Conservation (phyloP, 2,797 vertebrate genomes). For the Huso huso region DNA sequence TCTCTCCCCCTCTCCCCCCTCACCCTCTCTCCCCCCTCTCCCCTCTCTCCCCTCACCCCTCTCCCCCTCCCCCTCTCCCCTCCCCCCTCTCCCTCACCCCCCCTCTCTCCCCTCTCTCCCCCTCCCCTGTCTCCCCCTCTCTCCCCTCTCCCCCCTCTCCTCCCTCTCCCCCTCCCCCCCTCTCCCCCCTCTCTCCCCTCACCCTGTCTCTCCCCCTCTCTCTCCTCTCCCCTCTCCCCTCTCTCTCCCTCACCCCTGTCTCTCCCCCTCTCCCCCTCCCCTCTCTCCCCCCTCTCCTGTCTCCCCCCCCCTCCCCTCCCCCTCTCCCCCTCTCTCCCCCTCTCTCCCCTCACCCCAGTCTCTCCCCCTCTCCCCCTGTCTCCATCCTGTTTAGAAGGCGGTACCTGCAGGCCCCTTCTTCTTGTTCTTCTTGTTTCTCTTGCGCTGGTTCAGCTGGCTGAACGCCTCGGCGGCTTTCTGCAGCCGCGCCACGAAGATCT, state of each 20-base stretch:
- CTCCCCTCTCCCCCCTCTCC: background rate
- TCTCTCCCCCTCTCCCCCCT: too few species aligned
- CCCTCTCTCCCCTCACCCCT: background rate
- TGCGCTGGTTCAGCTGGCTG: slow-evolving; percentile 85
- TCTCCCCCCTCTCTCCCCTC: too few species aligned
- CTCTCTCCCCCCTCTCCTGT: too few species aligned
- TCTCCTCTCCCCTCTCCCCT: too few species aligned
- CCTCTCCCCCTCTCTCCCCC: background rate
- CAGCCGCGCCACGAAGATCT: slow-evolving; percentile 82
- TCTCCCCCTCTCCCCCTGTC: accelerated
- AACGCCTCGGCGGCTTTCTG: slow-evolving; percentile 93
- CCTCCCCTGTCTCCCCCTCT: too few species aligned
- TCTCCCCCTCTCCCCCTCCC: background rate
- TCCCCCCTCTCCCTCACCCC: too few species aligned
- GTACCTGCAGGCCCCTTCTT: slow-evolving; percentile 91
- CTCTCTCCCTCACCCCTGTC: too few species aligned
- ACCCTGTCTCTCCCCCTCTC: too few species aligned
- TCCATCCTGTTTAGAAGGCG: background rate
- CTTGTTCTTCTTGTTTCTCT: slow-evolving; percentile 91
- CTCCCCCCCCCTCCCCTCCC: too few species aligned
- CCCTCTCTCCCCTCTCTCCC: accelerated
- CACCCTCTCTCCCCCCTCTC: background rate
- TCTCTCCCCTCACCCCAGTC: background rate
- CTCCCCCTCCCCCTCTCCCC: accelerated
- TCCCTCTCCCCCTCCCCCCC: too few species aligned